Evolutionary conservation across 2,888 invertebrate genomes (phyloP).

Genomic region (Philaethria dido): DNA sequence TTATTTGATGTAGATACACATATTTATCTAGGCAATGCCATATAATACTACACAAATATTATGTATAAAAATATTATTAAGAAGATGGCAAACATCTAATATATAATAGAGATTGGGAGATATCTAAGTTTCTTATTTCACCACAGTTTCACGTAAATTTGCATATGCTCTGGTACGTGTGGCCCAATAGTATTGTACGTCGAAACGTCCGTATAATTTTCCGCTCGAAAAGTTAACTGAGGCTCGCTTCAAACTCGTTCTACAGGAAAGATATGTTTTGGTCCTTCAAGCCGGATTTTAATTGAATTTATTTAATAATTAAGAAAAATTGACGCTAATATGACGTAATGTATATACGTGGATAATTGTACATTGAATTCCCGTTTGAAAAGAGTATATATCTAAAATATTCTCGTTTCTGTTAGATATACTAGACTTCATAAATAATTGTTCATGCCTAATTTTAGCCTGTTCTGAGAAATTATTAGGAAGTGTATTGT

Average conservation of each 20-base stretch:
- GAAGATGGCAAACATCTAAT: slow-evolving; percentile 1
- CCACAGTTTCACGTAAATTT: slow-evolving; percentile 64
- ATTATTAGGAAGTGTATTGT: too few relatives aligned
- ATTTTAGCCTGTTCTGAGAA: background rate
- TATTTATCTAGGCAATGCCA: too few relatives aligned
- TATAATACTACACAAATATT: too few relatives aligned
- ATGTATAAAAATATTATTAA: background rate
- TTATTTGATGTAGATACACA: too few relatives aligned
- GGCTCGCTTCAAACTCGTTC: slow-evolving; percentile 34
- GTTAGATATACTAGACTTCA: too few relatives aligned
- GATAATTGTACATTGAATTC: background rate
- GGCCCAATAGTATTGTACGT: slow-evolving; percentile 61
- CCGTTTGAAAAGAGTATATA: background rate
- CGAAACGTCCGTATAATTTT: slow-evolving; percentile 64
- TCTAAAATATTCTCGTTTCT: background rate
- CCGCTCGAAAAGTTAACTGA: slow-evolving; percentile 51
- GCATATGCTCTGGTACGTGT: slow-evolving; percentile 50
- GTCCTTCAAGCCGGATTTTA: slow-evolving; percentile 26
- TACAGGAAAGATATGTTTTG: slow-evolving; percentile 28
- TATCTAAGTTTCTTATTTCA: slow-evolving; percentile 43
- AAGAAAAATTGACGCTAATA: background rate
- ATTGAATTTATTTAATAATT: slow-evolving; percentile 10
- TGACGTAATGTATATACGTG: background rate
- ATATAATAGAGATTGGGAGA: slow-evolving; percentile 18
- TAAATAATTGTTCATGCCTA: too few relatives aligned